A percentile compares a stretch with the other conserved stretches of the same genome.
These are phyloP conservation scores for Halocynthia roretzi DNA, from an alignment of 23 tunicate genomes.

Conservation along the genomic window DNA sequence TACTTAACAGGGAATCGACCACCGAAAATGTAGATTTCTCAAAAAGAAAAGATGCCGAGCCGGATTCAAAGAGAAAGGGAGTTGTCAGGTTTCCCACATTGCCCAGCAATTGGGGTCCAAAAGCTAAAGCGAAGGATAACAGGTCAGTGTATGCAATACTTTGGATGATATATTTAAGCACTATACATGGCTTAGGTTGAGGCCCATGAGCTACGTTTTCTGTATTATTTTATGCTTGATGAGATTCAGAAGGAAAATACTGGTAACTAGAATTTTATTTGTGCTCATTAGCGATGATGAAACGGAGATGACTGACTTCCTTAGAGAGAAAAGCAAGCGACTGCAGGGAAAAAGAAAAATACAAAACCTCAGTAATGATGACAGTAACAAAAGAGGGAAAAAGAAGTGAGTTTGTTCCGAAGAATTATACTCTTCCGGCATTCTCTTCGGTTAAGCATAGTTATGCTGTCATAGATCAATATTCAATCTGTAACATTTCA, in stretches of 20 bases:
- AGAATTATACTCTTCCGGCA: too few species aligned
- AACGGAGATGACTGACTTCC: slow-evolving; percentile 12
- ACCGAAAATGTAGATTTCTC: slow-evolving; percentile 40
- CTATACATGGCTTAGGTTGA: too few species aligned
- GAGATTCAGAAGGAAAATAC: too few species aligned
- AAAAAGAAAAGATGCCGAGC: slow-evolving; percentile 26
- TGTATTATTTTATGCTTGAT: too few species aligned
- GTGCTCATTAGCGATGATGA: slow-evolving; percentile 35
- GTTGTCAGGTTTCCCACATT: slow-evolving; percentile 66
- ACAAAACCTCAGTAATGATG: neutral
- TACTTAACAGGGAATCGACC: slow-evolving; percentile 39
- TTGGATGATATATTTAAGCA: too few species aligned
- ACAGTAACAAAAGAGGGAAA: too few species aligned
- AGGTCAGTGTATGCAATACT: slow-evolving; percentile 29
- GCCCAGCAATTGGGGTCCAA: slow-evolving; percentile 97
- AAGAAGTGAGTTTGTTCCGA: too few species aligned
- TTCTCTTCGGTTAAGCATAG: too few species aligned
- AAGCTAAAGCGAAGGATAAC: slow-evolving; percentile 66
- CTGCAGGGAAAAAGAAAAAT: slow-evolving; percentile 81
- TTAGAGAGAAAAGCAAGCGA: slow-evolving; percentile 72
- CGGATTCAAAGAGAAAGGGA: slow-evolving; percentile 40
- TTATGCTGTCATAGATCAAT: too few species aligned
- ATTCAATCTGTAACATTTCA: too few species aligned
- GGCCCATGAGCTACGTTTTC: too few species aligned
- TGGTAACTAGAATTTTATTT: too few species aligned